A percentile compares a stretch with the other conserved stretches of the same genome.
Conservation (phyloP, 2,888 invertebrate genomes). For the Drosophila eohydei region DNA sequence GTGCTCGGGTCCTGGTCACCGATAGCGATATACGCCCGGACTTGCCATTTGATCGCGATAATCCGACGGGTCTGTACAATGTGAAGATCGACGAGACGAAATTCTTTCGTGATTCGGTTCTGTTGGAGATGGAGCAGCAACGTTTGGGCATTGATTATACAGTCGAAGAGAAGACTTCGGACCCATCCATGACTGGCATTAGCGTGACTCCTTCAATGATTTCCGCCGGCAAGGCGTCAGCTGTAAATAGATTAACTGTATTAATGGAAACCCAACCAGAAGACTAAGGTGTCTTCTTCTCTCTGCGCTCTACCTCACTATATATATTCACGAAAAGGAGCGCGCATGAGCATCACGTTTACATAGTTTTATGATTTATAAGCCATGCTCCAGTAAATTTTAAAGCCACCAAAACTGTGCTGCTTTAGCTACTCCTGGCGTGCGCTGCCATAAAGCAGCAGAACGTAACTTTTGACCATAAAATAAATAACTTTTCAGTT, state of each 20-base stretch:
- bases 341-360: slow-evolving; percentile 61
- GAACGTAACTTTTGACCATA: slow-evolving; percentile 79
- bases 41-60: slow-evolving; percentile 50
- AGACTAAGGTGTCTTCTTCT: not conserved
- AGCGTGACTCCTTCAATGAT: not conserved
- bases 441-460: slow-evolving; percentile 57
- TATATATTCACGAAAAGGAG: slow-evolving; percentile 17
- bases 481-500: slow-evolving; percentile 78
- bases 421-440: slow-evolving; percentile 2
- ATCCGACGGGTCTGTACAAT: slow-evolving; percentile 63
- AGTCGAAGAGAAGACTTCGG: not conserved
- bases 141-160: not conserved
- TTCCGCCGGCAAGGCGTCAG: slow-evolving; percentile 3
- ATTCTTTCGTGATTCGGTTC: slow-evolving; percentile 53
- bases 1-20: slow-evolving; percentile 74
- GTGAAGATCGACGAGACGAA: slow-evolving; percentile 38
- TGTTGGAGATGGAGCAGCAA: slow-evolving; percentile 28
- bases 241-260: not conserved
- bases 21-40: slow-evolving; percentile 69
- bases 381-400: slow-evolving; percentile 64
- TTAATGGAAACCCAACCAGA: not conserved
- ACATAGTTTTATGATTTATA: slow-evolving; percentile 73
- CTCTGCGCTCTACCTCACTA: slow-evolving; percentile 2
- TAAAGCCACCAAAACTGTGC: slow-evolving; percentile 47
- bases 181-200: not conserved